Base-by-base conservation (phyloP, 2,888 invertebrate species). In the Tipula confusa region DNA sequence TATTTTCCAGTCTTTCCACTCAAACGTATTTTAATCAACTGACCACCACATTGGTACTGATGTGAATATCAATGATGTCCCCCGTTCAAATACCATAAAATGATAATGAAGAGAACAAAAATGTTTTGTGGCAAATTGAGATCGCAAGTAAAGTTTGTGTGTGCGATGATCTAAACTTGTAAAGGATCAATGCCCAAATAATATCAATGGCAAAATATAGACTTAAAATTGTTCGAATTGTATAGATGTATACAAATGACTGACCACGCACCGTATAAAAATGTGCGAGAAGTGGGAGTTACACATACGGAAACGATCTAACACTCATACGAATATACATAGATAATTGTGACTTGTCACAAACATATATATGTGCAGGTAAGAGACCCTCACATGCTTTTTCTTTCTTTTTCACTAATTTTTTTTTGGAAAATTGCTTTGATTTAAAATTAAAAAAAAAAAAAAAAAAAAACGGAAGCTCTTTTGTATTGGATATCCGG, bases 401-500 rank as follows among this genome's bases (percentile, higher is more conserved):
- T 64, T 24, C 24, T 64, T 64, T 43, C 15, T 43, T 64, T 64
- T 24, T 64, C n/a, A n/a, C n/a, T n/a, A n/a, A n/a, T n/a, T 64
- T 64, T 9, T 9, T 64, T 64, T 64, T 24, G 64, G 64, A 64
- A 64, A 64, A 64, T 64, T 64, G 64, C 64, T 64, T 31, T 82
- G 18, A 82, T 18, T 33, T 18, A 15, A 3, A 82, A 5, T 33
- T 18, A 15, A 3, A 82, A 5, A 82, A 82, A 82, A 33, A 13
- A 81, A 81, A 29, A n/a, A 81, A 29, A 29, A 81, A 83, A 82
- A 84, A 36, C 83, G 84, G 84, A 84, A 84, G 82, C 82, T 84
- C 84, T 84, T 84, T 84, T 84, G 84, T 84, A 48, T 82, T 84
- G 81, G 83, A 82, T 84, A 84, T 84, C 84, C 84, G 84, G 84